These are phyloP conservation scores for Eudyptes chrysolophus DNA, from an alignment of 2,113 vertebrate genomes.

Conservation along the genomic window DNA sequence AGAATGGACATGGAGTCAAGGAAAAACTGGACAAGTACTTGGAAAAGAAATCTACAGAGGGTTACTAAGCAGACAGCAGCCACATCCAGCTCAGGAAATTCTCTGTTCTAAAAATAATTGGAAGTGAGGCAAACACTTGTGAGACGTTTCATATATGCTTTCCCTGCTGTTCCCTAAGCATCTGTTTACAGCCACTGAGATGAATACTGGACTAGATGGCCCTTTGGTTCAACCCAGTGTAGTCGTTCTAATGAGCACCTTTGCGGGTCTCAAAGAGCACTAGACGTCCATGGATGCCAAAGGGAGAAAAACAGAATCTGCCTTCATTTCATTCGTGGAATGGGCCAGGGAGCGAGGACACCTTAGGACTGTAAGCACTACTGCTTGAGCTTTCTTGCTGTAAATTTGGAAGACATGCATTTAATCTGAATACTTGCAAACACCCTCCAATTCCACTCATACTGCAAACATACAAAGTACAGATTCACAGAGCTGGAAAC, in stretches of 20 bases:
- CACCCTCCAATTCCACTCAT: background rate
- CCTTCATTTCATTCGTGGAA: background rate
- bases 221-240: background rate
- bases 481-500: background rate
- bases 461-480: background rate
- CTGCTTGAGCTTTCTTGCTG: background rate
- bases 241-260: background rate
- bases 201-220: background rate
- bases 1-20: background rate
- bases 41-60: background rate
- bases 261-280: background rate
- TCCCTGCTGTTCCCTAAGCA: background rate
- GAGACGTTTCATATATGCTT: background rate
- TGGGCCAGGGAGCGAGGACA: background rate
- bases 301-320: background rate
- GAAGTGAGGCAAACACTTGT: background rate
- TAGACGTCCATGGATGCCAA: background rate
- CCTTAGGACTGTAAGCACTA: background rate
- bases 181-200: background rate
- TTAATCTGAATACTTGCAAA: background rate
- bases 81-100: conserved; percentile 36
- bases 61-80: background rate
- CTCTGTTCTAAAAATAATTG: conserved; percentile 37
- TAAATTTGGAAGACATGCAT: background rate
- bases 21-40: background rate